Evolutionary conservation across 2,113 vertebrate species (phyloP), one percentile per base, ranked within the genome.

Genomic region (Actenoides hombroni): DNA sequence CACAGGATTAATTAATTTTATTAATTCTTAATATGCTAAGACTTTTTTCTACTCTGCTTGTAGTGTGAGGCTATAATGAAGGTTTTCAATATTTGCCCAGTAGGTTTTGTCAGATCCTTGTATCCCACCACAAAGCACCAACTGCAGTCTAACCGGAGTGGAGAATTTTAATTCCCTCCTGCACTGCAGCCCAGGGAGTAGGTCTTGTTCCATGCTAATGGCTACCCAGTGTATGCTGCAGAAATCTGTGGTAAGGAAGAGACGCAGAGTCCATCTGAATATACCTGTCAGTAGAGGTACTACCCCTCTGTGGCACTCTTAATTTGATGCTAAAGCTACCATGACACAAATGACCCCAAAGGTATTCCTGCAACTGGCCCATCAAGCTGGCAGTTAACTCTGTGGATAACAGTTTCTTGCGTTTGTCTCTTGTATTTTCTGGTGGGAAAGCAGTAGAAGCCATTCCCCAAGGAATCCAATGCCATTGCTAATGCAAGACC

Each of bases 401-500:
- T 31, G 23, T 67, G 53, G 17, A 33, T 90, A 26, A 65, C 48
- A 71, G 54, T 35, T 69, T 61, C 40, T 83, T 1, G 0, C 10
- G 11, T 37, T 74, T 49, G n/a, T 24, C 13, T 54, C 73, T 33
- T 11, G 31, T 25, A 44, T 79, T 80, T 87, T 85, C 44, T 44
- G 42, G 16, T 51, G 87, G n/a, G 46, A 77, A 69, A 85, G 23
- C 23, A 37, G 21, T 3, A 31, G 2, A 14, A 65, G 10, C 1
- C 0, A 13, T 10, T 74, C 63, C 40, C 46, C 2, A 2, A 60
- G 68, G 71, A 83, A 12, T 13, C 9, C 0, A 0, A 26, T 48
- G 46, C 12, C 26, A 8, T 33, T 54, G 54, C 20, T 88, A 83
- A 92, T 64, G 49, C 64, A 86, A 29, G 48, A 91, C 48, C 61